Evolutionary conservation across 2,797 vertebrate genomes (phyloP), one percentile per base, ranked within the genome.

Genomic region (Enteromius fasciolatus): DNA sequence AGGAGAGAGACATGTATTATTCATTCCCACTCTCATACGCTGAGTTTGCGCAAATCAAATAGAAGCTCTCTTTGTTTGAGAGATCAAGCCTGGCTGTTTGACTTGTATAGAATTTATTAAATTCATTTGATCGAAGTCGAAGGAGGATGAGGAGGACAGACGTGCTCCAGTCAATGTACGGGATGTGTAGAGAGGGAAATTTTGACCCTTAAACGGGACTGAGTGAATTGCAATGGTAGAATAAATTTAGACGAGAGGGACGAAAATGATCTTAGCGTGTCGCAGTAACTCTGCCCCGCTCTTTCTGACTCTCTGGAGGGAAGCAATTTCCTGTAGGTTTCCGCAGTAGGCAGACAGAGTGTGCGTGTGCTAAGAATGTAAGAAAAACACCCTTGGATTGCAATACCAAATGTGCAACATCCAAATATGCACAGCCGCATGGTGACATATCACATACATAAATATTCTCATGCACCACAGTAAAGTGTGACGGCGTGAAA

Each of bases 1-100:
- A 94, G 93, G 90, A 91, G 89, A 87, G 70, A 70, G 73, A 76
- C 9, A 95, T 95, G 93, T 94, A 93, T 95, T 95, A 95, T 95
- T 95, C 94, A 95, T 94, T 14, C 48, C 17, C 54, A 78, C 90
- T 89, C 91, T 92, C 93, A 93, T 91, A 92, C 92, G 87, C 89
- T 88, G 92, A 93, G 92, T 93, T 92, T 90, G 72, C 92, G 93
- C 90, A 91, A 93, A 93, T 93, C 91, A 92, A 90, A 94, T 92
- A 88, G 92, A 89, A 81, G 89, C 89, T 76, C 87, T 91, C 89
- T 93, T 94, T 94, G 93, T 94, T 92, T 93, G 92, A 92, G 90
- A 92, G 92, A 93, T 93, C 90, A 92, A 92, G 90, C 91, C 90
- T 84, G 61, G 84, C 87, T 90, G 89, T 93, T 92, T 93, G 93